Conservation (phyloP, 2,113 vertebrate species). For the Chaetodon trifascialis region DNA sequence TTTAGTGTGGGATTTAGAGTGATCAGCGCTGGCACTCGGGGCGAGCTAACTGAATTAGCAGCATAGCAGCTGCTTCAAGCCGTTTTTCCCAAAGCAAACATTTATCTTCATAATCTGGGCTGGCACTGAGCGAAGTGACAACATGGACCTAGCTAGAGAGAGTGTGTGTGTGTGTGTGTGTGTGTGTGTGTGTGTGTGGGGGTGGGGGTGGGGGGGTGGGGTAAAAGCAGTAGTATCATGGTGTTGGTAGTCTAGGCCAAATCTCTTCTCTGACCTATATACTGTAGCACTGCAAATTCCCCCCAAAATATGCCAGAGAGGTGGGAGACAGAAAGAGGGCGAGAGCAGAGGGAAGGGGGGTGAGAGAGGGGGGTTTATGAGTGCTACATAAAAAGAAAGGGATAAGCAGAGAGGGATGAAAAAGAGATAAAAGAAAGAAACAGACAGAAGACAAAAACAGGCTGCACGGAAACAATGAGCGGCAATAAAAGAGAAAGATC, state of each 20-base stretch:
- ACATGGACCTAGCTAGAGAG: constrained; percentile 44
- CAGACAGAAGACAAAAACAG: constrained; percentile 28
- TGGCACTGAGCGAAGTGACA: constrained; percentile 62
- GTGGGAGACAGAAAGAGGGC: constrained; percentile 23
- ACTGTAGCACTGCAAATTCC: constrained; percentile 61
- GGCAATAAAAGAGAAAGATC: constrained; percentile 32
- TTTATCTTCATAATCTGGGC: constrained; percentile 77
- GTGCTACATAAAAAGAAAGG: constrained; percentile 2
- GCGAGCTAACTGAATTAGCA: constrained; percentile 69
- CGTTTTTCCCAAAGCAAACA: constrained; percentile 69
- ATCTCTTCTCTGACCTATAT: constrained; percentile 83
- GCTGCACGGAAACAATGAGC: constrained; percentile 35
- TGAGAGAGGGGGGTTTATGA: background rate
- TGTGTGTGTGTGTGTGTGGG: too few relatives aligned
- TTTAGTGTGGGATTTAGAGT: constrained; percentile 56
- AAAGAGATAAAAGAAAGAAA: constrained; percentile 54
- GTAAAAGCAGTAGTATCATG: constrained; percentile 60
- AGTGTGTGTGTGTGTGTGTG: constrained; percentile 23
- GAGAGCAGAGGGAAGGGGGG: background rate
- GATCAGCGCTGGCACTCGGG: constrained; percentile 54
- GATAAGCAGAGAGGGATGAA: constrained; percentile 45
- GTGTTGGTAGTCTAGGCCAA: constrained; percentile 68
- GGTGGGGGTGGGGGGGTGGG: too few relatives aligned
- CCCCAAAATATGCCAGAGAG: constrained; percentile 54
- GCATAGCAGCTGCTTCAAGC: constrained; percentile 72